These are phyloP conservation scores for Microtus obscurus DNA, from an alignment of 2,797 vertebrate genomes.

Conservation along the genomic window DNA sequence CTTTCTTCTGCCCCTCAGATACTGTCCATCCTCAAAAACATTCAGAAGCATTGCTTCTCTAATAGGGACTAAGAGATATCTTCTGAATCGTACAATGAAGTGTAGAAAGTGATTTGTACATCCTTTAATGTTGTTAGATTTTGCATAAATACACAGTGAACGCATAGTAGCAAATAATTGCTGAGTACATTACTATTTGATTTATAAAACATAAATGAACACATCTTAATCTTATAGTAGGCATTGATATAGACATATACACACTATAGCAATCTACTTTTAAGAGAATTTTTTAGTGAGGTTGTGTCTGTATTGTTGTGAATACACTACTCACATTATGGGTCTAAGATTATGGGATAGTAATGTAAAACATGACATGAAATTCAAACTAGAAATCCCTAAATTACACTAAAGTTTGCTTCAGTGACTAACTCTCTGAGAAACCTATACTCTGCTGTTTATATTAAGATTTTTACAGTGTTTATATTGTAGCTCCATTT, in stretches of 20 bases:
- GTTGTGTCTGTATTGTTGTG: not conserved
- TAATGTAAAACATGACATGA: not conserved
- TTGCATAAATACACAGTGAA: slow-evolving; percentile 34
- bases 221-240: not conserved
- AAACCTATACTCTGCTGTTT: slow-evolving; percentile 29
- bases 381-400: slow-evolving; percentile 14
- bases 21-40: rapidly evolving
- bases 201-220: slow-evolving; percentile 53
- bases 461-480: not conserved
- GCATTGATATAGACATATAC: not conserved
- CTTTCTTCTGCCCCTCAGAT: not conserved
- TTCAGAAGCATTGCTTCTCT: not conserved
- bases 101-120: slow-evolving; percentile 18
- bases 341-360: not conserved
- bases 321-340: slow-evolving; percentile 31
- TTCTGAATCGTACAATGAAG: not conserved
- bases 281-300: not conserved
- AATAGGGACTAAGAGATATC: not conserved
- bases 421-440: not conserved
- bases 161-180: not conserved
- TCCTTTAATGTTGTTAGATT: slow-evolving; percentile 10
- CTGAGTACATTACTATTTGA: slow-evolving; percentile 5
- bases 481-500: slow-evolving; percentile 60
- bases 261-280: not conserved
- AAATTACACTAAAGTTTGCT: slow-evolving; percentile 16